Base-by-base conservation (phyloP, 2,888 invertebrate species). In the Antheraea yamamai region DNA sequence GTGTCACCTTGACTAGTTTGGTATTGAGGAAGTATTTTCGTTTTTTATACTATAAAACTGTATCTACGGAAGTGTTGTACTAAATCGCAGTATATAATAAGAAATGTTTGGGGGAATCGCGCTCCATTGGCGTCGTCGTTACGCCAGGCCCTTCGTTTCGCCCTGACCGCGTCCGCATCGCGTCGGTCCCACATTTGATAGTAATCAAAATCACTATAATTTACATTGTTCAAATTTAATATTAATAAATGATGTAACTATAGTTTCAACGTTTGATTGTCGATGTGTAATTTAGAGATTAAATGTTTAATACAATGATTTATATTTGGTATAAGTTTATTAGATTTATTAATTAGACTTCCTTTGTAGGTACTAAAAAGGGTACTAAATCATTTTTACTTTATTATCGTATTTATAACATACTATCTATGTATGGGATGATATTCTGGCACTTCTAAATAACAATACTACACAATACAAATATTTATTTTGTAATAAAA, bases 71-170 rank as follows among this genome's bases (percentile, higher is more conserved):
- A 76, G 76, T 78, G 75, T 75, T 77, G 87, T 87, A 85, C 83
- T 84, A 91, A 94, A 94, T 94, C 94, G 91, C 89, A 82, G 91
- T 88, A 81, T 70, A 87, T 88, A 89, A 90, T 91, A 92, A 94
- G 93, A 92, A 93, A 91, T 90, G 91, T 83, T 84, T 83, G 84
- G 85, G 90, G 94, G 94, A 95, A 93, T 88, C 85, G 89, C 93
- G 94, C 94, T 93, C 89, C 93, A 94, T 93, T 94, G 93, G 89
- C 89, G 88, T 80, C 88, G 89, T 88, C 89, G 90, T 88, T 89
- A 88, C 82, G 82, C 82, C 81, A 81, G 81, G 84, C 88, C 91
- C 89, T 88, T 85, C 83, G 83, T 80, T 82, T 79, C 82, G 84
- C 83, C 83, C 61, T 82, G 80, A 85, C 52, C 61, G 23, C 61